Conservation (phyloP, 2,113 vertebrate species). For the Phalacrocorax carbo region DNA sequence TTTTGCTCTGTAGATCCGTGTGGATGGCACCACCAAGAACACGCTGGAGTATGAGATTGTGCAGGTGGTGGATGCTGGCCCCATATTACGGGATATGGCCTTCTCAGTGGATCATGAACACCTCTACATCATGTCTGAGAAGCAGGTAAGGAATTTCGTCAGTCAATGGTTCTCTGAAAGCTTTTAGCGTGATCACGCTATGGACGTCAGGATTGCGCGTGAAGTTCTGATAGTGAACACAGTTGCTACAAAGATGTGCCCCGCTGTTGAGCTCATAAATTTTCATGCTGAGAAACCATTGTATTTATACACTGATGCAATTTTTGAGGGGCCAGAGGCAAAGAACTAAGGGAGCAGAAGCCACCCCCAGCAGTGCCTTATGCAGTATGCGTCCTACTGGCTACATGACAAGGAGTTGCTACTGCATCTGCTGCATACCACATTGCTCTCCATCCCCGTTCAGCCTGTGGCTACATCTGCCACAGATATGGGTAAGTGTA, state of each 20-base stretch:
- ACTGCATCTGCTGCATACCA: not conserved
- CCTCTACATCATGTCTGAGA: constrained; percentile 96
- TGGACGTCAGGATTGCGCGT: not conserved
- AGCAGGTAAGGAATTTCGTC: constrained; percentile 81
- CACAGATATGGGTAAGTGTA: not conserved
- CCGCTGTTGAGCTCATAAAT: rapidly evolving
- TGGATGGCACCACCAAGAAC: constrained; percentile 85
- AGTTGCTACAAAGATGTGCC: not conserved
- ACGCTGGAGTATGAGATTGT: constrained; percentile 91
- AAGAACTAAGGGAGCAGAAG: not conserved
- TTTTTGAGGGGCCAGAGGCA: not conserved
- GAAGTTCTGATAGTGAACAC: not conserved
- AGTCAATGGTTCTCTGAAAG: not conserved
- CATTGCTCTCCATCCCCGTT: not conserved
- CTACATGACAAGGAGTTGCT: not conserved
- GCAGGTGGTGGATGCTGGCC: constrained; percentile 88
- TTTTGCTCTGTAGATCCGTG: constrained; percentile 82
- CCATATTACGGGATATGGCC: constrained; percentile 92
- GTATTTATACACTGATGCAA: not conserved
- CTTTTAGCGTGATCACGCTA: not conserved
- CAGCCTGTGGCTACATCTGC: not conserved
- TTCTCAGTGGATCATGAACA: constrained; percentile 91
- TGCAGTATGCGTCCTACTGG: not conserved
- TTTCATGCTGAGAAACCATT: not conserved
- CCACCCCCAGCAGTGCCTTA: not conserved